Conservation (phyloP, 2,113 vertebrate genomes). For the Carlito syrichta region DNA sequence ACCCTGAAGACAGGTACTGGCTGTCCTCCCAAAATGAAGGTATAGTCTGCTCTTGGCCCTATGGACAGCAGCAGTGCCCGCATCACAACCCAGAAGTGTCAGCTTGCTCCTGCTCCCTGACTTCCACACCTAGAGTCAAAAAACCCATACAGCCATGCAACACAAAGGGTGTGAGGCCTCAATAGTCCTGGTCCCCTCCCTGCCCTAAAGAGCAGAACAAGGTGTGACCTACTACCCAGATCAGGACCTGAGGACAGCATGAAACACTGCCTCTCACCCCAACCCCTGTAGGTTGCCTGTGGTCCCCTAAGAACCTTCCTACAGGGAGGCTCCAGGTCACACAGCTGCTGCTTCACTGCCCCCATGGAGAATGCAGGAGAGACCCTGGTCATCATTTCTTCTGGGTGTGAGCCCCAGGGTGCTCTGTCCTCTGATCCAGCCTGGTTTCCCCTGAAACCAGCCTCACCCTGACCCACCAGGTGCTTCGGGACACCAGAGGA, state of each 20-base stretch:
- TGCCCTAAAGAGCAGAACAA: too few relatives aligned
- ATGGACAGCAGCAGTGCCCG: accelerated
- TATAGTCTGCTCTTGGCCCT: background rate
- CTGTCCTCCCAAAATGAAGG: accelerated
- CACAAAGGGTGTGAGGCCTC: too few relatives aligned
- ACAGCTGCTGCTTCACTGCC: background rate
- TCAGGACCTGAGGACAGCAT: too few relatives aligned
- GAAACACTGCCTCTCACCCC: too few relatives aligned
- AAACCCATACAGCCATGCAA: too few relatives aligned
- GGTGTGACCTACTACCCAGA: too few relatives aligned
- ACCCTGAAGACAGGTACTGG: too few relatives aligned
- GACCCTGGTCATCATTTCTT: too few relatives aligned
- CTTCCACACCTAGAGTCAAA: background rate
- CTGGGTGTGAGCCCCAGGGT: too few relatives aligned
- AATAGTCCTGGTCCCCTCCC: too few relatives aligned
- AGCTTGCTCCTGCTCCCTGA: background rate
- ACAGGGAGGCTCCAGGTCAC: background rate
- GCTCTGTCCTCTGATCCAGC: background rate
- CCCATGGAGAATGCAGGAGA: background rate
- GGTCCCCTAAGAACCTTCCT: background rate
- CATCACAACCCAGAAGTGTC: accelerated
- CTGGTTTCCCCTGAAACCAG: background rate
- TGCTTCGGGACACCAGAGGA: background rate
- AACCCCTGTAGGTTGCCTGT: too few relatives aligned
- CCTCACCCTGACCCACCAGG: background rate